These are phyloP conservation scores for Ophraella communa DNA, from an alignment of 2,888 invertebrate genomes.

Conservation along the genomic window DNA sequence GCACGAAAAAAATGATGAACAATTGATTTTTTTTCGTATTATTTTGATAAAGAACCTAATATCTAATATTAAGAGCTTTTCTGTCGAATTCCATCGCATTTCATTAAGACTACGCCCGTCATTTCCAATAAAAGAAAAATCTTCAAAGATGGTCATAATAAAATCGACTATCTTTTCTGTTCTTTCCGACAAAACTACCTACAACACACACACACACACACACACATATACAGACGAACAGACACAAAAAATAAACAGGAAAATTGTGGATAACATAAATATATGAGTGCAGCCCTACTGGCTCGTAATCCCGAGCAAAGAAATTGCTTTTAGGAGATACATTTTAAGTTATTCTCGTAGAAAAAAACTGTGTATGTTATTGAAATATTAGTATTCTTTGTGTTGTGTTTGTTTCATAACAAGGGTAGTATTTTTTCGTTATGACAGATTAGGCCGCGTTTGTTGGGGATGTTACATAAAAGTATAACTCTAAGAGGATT, in stretches of 20 bases:
- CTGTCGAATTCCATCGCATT: slow-evolving; percentile 8
- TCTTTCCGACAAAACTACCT: neutral
- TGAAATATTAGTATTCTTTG: neutral
- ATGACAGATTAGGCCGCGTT: neutral
- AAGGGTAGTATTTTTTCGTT: neutral
- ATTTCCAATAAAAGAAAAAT: slow-evolving; percentile 7
- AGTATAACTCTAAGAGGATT: neutral
- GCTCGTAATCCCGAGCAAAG: neutral
- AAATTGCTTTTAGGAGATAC: neutral
- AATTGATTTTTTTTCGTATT: too few species aligned
- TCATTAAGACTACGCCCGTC: neutral
- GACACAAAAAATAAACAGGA: neutral
- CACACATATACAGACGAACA: too few species aligned
- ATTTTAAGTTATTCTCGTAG: neutral
- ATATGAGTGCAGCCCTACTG: neutral
- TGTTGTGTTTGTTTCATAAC: neutral
- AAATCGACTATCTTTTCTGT: slow-evolving; percentile 14
- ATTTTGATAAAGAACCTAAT: neutral
- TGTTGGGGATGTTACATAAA: neutral
- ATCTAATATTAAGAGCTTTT: neutral
- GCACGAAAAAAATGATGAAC: too few species aligned
- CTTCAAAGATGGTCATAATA: slow-evolving; percentile 8
- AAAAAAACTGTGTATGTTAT: neutral
- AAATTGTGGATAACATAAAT: neutral
- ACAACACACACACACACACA: neutral